phyloP scores from a whole-genome alignment of 2,113 vertebrate genomes.

The Pseudolaguvia tuberculata region DNA sequence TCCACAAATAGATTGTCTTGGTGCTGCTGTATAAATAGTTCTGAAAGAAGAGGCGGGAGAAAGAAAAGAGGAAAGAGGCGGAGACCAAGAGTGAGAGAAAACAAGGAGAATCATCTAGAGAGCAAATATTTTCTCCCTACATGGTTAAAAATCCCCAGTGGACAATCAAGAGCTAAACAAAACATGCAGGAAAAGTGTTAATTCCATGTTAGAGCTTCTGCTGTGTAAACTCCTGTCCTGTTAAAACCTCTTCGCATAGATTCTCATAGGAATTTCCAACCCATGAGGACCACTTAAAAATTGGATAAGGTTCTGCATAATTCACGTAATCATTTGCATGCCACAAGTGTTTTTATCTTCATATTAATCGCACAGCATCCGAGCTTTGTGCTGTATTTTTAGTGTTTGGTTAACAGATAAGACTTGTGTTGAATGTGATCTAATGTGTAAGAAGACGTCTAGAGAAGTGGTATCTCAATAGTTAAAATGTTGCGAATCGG shows the following conservation, averaged over 20 bases:
- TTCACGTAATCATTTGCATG: not conserved
- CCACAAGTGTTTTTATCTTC: not conserved
- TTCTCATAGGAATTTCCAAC: not conserved
- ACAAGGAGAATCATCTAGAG: constrained; percentile 14
- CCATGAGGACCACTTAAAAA: not conserved
- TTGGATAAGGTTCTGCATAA: too few species aligned
- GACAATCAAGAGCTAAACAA: not conserved
- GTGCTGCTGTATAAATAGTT: constrained; percentile 47
- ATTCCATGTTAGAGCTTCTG: not conserved
- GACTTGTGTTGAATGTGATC: not conserved
- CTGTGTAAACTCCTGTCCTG: not conserved
- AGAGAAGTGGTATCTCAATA: too few species aligned
- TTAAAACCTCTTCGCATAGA: not conserved
- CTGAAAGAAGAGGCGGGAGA: constrained; percentile 24
- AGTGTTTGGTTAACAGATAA: not conserved
- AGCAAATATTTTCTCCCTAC: constrained; percentile 33
- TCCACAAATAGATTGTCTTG: constrained; percentile 45
- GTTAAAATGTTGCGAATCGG: too few species aligned
- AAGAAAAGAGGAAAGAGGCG: constrained; percentile 4
- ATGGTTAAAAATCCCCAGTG: not conserved
- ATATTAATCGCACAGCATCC: not conserved
- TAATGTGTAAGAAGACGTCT: too few species aligned
- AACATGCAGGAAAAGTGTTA: constrained; percentile 1
- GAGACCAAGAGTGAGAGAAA: constrained; percentile 24
- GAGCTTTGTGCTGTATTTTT: not conserved